These are phyloP conservation scores for Cladopsammia gracilis DNA, from an alignment of 64 coral and sea anemone genomes.

Conservation along the genomic window DNA sequence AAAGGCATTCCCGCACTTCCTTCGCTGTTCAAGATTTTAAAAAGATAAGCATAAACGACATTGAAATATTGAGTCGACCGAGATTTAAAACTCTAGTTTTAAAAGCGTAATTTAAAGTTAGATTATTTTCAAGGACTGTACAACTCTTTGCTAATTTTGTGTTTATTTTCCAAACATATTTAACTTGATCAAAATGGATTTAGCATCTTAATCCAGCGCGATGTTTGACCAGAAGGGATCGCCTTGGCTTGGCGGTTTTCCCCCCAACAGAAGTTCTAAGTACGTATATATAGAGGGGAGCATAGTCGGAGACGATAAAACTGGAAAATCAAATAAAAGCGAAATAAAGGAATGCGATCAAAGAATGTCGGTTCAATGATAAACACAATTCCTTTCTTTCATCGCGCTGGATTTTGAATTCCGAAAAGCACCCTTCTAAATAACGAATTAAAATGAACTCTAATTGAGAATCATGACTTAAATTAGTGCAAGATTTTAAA, in stretches of 20 bases:
- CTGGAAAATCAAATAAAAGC: neutral
- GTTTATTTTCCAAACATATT: constrained; percentile 37
- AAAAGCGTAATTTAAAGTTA: constrained; percentile 33
- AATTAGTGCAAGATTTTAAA: neutral
- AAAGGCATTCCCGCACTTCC: constrained; percentile 13
- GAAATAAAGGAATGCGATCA: neutral
- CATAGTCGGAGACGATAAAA: neutral
- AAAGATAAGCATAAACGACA: neutral
- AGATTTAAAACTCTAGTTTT: neutral
- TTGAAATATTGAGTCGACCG: neutral
- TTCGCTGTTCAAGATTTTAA: constrained; percentile 4
- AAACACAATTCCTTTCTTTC: neutral
- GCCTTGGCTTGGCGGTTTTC: neutral
- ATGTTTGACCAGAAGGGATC: neutral
- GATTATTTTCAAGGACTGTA: neutral
- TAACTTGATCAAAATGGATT: neutral
- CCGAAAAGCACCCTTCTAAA: neutral
- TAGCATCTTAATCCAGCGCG: neutral
- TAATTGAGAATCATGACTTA: constrained; percentile 2
- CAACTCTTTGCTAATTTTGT: constrained; percentile 5
- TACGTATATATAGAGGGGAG: too few species aligned
- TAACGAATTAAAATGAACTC: neutral
- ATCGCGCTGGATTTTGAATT: neutral
- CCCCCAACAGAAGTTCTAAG: neutral
- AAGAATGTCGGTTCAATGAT: constrained; percentile 2